Evolutionary conservation across 2,113 vertebrate genomes (phyloP).

Genomic region (Sinocyclocheilus maitianheensis): DNA sequence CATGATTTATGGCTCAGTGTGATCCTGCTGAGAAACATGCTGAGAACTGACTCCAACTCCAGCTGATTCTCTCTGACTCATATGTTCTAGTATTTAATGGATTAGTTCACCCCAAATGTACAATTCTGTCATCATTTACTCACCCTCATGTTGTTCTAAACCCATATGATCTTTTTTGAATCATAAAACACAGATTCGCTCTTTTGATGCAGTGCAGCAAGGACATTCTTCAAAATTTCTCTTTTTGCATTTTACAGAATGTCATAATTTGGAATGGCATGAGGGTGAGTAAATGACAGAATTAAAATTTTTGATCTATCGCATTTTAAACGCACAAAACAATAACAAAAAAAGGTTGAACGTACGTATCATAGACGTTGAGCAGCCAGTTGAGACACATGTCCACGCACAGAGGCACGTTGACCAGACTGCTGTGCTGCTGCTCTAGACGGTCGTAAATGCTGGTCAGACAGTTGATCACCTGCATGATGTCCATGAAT

Average conservation of each 20-base stretch:
- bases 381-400: constrained; percentile 99
- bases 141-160: neutral
- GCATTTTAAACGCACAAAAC: neutral
- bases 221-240: neutral
- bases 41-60: neutral
- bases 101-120: neutral
- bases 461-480: constrained; percentile 91
- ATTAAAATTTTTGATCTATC: neutral
- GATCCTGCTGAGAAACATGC: neutral
- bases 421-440: constrained; percentile 94
- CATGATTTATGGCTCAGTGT: constrained; percentile 26
- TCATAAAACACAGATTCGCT: too few relatives aligned
- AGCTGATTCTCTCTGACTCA: constrained; percentile 6
- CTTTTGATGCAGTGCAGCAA: neutral
- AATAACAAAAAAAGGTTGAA: constrained; percentile 36
- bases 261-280: neutral
- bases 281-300: neutral
- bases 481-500: constrained; percentile 93
- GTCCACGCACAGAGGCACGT: constrained; percentile 93
- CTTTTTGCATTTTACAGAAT: neutral
- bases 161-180: neutral
- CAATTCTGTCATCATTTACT: neutral
- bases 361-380: constrained; percentile 99
- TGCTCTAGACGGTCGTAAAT: constrained; percentile 95
- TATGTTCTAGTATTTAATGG: neutral